Evolutionary conservation across 2,888 invertebrate genomes (phyloP).

Genomic region (Nasonovia ribisnigri): DNA sequence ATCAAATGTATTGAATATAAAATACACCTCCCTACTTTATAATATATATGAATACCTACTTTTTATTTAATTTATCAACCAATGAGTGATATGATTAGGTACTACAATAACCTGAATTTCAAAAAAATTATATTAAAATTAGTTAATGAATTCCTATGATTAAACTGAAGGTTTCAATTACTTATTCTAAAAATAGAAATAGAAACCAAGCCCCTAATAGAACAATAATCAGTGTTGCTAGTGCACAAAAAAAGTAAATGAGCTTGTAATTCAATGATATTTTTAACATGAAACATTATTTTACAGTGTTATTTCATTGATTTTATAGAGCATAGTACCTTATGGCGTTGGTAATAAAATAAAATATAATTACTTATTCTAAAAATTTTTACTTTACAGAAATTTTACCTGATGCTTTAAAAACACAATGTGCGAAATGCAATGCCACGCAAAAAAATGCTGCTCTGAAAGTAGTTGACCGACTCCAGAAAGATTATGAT

Average conservation of each 20-base stretch:
- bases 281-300: neutral
- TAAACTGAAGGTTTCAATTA: neutral
- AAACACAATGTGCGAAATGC: constrained; percentile 68
- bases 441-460: constrained; percentile 64
- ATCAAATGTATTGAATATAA: neutral
- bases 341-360: neutral
- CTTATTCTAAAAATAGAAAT: neutral
- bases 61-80: neutral
- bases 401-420: constrained; percentile 68
- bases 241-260: neutral
- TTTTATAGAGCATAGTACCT: neutral
- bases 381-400: constrained; percentile 66
- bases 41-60: neutral
- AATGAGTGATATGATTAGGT: neutral
- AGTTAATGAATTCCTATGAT: neutral
- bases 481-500: constrained; percentile 67
- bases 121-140: neutral
- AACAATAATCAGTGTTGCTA: neutral
- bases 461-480: constrained; percentile 67
- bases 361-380: neutral
- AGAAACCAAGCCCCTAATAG: neutral
- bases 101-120: neutral
- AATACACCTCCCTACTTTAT: neutral
- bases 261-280: neutral
- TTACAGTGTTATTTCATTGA: neutral